Evolutionary conservation across 2,113 vertebrate genomes (phyloP).

Genomic region (Channa maculata): DNA sequence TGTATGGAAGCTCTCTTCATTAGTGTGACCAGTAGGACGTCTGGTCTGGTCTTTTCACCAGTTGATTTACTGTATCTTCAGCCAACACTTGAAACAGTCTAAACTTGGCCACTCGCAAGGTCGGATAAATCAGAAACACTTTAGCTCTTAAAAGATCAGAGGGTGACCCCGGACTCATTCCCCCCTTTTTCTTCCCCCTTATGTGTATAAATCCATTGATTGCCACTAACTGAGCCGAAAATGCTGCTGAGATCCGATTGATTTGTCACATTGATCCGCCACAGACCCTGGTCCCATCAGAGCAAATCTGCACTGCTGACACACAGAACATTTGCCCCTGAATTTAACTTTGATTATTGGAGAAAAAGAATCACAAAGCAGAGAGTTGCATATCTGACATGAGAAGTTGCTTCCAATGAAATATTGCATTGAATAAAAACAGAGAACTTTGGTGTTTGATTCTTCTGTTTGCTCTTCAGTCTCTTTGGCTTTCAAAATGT

Average conservation of each 20-base stretch:
- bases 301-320: conserved; percentile 2
- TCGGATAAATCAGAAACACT: conserved; percentile 18
- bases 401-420: neutral
- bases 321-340: neutral
- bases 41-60: neutral
- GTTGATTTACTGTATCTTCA: too few relatives aligned
- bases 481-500: neutral
- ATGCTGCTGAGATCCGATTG: conserved; percentile 46
- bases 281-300: neutral
- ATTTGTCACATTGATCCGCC: conserved; percentile 43
- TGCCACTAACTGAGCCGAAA: conserved; percentile 57
- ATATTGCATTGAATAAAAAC: neutral
- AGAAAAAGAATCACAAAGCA: neutral
- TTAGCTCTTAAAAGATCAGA: conserved; percentile 7
- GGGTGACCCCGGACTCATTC: neutral
- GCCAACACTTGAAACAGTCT: conserved; percentile 26
- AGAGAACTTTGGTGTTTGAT: too few relatives aligned
- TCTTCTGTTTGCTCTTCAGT: neutral
- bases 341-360: neutral
- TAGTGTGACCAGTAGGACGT: neutral
- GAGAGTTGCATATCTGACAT: neutral
- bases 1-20: neutral
- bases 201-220: conserved; percentile 30
- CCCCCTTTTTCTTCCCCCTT: neutral
- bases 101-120: neutral